Percentiles rank a stretch among this genome's conserved stretches.
phyloP scores from a whole-genome alignment of 37 sponge, comb jelly and placozoan species.

The Cliona cf. orientalis region DNA sequence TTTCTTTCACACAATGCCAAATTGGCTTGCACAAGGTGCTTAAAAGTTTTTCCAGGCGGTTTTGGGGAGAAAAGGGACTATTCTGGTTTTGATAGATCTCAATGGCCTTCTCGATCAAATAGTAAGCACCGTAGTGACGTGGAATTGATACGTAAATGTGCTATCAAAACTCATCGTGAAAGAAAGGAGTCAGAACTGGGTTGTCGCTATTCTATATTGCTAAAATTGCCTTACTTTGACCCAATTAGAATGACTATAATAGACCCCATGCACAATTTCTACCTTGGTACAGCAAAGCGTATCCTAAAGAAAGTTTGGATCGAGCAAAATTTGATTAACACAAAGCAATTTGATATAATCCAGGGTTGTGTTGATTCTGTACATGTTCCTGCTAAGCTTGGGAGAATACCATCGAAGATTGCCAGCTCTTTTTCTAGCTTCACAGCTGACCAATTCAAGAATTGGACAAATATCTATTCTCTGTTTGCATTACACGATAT shows the following conservation, averaged over 20 bases:
- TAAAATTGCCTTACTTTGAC: slow-evolving; percentile 66
- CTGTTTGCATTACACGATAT: slow-evolving; percentile 20
- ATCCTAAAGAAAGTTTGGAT: slow-evolving; percentile 16
- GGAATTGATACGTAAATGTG: background rate
- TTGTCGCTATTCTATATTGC: slow-evolving; percentile 35
- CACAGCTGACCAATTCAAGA: slow-evolving; percentile 69
- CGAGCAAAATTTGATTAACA: background rate
- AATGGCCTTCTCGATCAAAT: slow-evolving; percentile 11
- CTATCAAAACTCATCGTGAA: background rate
- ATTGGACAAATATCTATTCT: slow-evolving; percentile 52
- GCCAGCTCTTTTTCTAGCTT: slow-evolving; percentile 11
- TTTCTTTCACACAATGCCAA: slow-evolving; percentile 37
- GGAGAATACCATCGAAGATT: slow-evolving; percentile 59
- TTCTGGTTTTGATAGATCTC: slow-evolving; percentile 38
- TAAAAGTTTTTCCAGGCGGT: slow-evolving; percentile 13
- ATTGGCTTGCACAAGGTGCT: slow-evolving; percentile 30
- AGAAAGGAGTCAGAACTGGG: slow-evolving; percentile 14
- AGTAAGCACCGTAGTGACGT: background rate
- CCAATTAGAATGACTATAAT: slow-evolving; percentile 36
- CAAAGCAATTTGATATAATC: background rate
- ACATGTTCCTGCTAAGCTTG: slow-evolving; percentile 42
- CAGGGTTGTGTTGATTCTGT: slow-evolving; percentile 19
- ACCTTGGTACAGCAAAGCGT: slow-evolving; percentile 66
- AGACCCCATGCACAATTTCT: slow-evolving; percentile 77
- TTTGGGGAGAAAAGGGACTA: slow-evolving; percentile 6